Base-by-base conservation (phyloP, 2,888 invertebrate species). In the Diarsia rubi region DNA sequence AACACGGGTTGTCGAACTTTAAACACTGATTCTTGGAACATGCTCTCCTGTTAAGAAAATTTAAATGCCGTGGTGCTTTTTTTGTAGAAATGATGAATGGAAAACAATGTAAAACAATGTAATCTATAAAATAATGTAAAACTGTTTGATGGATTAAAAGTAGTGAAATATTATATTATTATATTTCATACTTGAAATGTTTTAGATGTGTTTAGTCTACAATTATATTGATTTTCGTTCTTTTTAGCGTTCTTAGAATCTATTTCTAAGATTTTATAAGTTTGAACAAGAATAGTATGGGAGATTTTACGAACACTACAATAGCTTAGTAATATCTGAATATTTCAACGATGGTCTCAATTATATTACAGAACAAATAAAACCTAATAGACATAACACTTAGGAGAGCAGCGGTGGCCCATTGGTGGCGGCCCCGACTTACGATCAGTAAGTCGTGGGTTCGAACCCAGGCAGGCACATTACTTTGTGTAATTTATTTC, bases 1-100 rank as follows among this genome's bases (percentile, higher is more conserved):
- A 37, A 65, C 27, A 57, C 42, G 27, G 67, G 71, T 81, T 57
- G 16, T 42, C 49, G 68, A 80, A 49, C 81, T 71, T 59, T 19
- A 11, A n/a, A 27, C 4, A 44, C n/a, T 16, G 24, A 57, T 68
- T 81, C 75, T 54, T 16, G 2, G 68, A 75, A 80, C 5, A 70
- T 14, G 31, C 9, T 65, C 19, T 47, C 12, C 19, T 37, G 72
- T 65, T 21, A 65, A 27, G 8, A 60, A 27, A 60, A 59, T 4
- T 45, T 65, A 21, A 42, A 69, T 27, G n/a, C 14, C 9, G 11
- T 31, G 49, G 21, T 24, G 27, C 11, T 67, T 49, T 47, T 45
- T 60, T 11, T 42, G n/a, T 24, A 70, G 11, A 37, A 37, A 63
- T 45, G 5, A 77, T 27, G 11, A 16, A 49, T n/a, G 62, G 6